phyloP scores from a whole-genome alignment of 2,113 vertebrate species.

The Macrotus californicus region DNA sequence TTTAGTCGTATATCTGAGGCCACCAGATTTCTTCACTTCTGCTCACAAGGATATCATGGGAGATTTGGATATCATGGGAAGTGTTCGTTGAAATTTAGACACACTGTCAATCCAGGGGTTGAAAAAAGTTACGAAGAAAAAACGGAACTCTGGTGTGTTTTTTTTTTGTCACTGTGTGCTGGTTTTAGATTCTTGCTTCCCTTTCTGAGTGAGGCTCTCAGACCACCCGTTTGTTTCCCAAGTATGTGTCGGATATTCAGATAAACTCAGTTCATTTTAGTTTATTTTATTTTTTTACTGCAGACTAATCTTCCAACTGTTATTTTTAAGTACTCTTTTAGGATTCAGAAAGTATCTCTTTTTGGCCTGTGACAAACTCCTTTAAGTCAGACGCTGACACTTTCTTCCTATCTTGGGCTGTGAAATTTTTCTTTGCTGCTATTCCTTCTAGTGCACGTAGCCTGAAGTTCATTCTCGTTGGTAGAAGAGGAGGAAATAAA shows the following conservation, averaged over 20 bases:
- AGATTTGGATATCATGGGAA: background rate
- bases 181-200: background rate
- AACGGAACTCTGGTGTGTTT: background rate
- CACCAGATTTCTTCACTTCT: background rate
- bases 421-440: background rate
- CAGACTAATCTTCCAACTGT: background rate
- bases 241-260: background rate
- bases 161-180: background rate
- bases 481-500: background rate
- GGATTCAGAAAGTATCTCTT: background rate
- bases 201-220: background rate
- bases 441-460: background rate
- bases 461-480: background rate
- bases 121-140: background rate
- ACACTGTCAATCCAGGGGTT: background rate
- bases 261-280: background rate
- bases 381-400: background rate
- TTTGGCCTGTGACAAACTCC: background rate
- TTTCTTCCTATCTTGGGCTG: background rate
- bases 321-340: background rate
- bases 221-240: background rate
- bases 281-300: background rate
- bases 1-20: background rate
- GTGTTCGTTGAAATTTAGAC: background rate
- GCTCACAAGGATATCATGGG: background rate